Base-by-base conservation (phyloP, 2,113 vertebrate species). In the Thryonomys swinderianus region DNA sequence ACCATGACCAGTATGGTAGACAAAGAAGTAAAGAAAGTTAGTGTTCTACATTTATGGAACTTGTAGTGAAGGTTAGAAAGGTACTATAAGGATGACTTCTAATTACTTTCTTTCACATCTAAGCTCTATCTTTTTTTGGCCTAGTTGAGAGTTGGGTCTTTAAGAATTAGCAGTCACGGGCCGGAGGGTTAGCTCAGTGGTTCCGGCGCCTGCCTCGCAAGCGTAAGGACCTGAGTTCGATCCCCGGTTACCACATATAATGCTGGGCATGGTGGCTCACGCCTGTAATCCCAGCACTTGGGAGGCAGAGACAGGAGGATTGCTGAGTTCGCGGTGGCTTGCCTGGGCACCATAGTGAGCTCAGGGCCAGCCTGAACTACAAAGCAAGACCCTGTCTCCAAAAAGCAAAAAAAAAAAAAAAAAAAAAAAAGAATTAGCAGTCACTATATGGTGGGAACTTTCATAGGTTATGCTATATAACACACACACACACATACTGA, bases 71-170 rank as follows among this genome's bases (percentile, higher is more conserved):
- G 48, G 53, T 83, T 9, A 37, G 2, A 59, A 64, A 85, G 17
- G 2, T 64, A 88, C 61, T 27, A 45, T 2, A 79, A 5, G 45
- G 32, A 76, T 40, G 45, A 76, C 64, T 82, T 64, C 25, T 57
- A 94, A 73, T 78, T 51, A 64, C 7, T 73, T 80, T 53, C 82
- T 94, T 73, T 93, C 71, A 40, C 21, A 94, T 37, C 78, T 62
- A 74, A 88, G 11, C 37, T 27, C 25, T 76, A 59, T 3, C n/a
- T 81, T 78, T 53, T 37, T 87, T 45, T 34, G 87, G 6, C 42
- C 27, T 76, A 23, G 57, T 5, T 91, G 61, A 92, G 18, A 92
- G 13, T 1, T 30, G 86, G 59, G 8, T 37, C n/a, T 91, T 64
- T 74, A 16, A 83, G n/a, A 76, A 34, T 21, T 40, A 42, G 45